phyloP scores from a whole-genome alignment of 2,797 vertebrate genomes.

The Natrix natrix region DNA sequence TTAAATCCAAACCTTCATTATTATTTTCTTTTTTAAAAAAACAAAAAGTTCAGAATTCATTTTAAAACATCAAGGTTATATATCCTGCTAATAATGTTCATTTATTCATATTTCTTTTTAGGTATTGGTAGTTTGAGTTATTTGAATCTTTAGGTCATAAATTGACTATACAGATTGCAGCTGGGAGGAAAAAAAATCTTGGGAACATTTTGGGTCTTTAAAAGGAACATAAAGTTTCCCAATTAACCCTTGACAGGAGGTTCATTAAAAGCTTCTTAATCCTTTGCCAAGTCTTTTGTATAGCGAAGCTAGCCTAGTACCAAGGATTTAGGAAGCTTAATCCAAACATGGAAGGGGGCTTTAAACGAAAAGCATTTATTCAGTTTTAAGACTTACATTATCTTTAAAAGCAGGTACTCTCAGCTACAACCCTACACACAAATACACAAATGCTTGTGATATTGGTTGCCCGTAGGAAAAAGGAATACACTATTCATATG shows the following conservation, averaged over 20 bases:
- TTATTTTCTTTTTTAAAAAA: background rate
- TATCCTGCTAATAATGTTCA: background rate
- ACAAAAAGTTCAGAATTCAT: background rate
- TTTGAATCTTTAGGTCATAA: constrained; percentile 59
- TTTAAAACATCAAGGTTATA: background rate
- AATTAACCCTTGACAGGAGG: constrained; percentile 79
- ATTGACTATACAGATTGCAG: constrained; percentile 58
- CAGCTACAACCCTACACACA: constrained; percentile 64
- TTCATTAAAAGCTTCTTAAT: constrained; percentile 76
- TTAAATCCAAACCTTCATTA: background rate
- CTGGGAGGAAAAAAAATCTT: constrained; percentile 51
- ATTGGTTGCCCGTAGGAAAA: constrained; percentile 49
- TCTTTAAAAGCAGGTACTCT: constrained; percentile 65
- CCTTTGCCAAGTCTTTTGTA: constrained; percentile 78
- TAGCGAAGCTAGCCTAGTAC: constrained; percentile 69
- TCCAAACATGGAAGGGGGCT: constrained; percentile 72
- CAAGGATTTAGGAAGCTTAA: constrained; percentile 74
- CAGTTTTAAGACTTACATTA: constrained; percentile 72
- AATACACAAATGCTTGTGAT: constrained; percentile 56
- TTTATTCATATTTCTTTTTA: background rate
- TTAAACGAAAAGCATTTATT: constrained; percentile 77
- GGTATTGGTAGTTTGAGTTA: constrained; percentile 52
- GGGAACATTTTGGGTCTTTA: constrained; percentile 71
- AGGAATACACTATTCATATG: constrained; percentile 47
- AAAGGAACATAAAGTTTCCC: constrained; percentile 75